Conservation (phyloP, 64 coral and sea anemone genomes). For the Trachythela sp. region DNA sequence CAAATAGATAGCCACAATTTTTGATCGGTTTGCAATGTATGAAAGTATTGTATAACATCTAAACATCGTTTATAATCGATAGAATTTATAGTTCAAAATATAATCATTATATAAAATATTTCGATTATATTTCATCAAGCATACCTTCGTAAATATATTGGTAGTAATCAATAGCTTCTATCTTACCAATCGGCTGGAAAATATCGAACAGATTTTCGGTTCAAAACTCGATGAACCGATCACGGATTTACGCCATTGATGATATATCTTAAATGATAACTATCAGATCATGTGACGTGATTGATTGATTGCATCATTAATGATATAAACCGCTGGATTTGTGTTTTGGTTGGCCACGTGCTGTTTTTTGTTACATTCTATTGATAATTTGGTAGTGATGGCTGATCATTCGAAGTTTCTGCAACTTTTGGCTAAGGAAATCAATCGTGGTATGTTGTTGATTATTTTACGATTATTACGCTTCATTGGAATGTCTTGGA, state of each 20-base stretch:
- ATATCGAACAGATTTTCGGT: background rate
- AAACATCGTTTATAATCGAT: background rate
- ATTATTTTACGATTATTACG: background rate
- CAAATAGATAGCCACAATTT: background rate
- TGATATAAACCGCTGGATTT: background rate
- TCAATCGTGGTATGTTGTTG: background rate
- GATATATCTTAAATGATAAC: background rate
- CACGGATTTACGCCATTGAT: background rate
- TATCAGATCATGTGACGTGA: background rate
- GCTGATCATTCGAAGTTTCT: background rate
- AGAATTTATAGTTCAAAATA: background rate
- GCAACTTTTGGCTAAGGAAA: background rate
- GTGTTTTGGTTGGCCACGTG: background rate
- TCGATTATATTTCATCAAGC: background rate
- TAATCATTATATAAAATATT: background rate
- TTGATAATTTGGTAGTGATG: background rate
- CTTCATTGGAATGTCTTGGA: no score
- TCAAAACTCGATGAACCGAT: background rate
- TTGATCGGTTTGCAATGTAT: background rate
- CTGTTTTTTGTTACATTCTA: background rate
- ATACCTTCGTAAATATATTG: background rate
- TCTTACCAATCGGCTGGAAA: background rate
- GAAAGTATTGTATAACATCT: background rate
- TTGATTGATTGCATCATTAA: conserved; percentile 26
- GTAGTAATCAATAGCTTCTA: background rate